A percentile compares a stretch with the other conserved stretches of the same genome.
phyloP scores from a whole-genome alignment of 2,888 invertebrate genomes.

The Branchipolynoe longqiensis region DNA sequence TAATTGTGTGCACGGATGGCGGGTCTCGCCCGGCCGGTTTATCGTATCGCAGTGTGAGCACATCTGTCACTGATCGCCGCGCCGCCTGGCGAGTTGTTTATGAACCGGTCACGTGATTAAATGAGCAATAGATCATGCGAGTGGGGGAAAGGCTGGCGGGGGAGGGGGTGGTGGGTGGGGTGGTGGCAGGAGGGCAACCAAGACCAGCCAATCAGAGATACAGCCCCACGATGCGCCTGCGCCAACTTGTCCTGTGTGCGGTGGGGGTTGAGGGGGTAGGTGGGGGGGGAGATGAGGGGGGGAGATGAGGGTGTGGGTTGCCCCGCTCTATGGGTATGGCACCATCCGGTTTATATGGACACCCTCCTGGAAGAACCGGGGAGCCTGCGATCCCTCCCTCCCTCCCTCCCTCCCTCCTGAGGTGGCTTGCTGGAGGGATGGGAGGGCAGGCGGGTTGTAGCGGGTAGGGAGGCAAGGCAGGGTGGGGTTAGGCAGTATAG shows the following conservation, averaged over 20 bases:
- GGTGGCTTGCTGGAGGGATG: too few relatives aligned
- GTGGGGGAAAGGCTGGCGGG: constrained; percentile 11
- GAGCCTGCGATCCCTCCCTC: too few relatives aligned
- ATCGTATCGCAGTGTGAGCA: constrained; percentile 37
- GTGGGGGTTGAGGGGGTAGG: neutral
- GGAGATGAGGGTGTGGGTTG: neutral
- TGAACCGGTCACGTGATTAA: constrained; percentile 48
- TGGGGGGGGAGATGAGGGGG: neutral
- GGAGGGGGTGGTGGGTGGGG: too few relatives aligned
- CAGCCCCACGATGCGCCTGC: constrained; percentile 21
- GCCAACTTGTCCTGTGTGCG: neutral
- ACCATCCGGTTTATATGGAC: too few relatives aligned
- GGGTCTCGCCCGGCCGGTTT: neutral
- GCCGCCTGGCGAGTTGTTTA: constrained; percentile 12
- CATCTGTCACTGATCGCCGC: constrained; percentile 44
- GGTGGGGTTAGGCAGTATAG: too few relatives aligned
- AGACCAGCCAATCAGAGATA: constrained; percentile 47
- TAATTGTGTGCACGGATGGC: constrained; percentile 43
- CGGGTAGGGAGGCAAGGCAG: too few relatives aligned
- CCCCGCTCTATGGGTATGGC: too few relatives aligned
- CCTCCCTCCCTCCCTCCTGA: too few relatives aligned
- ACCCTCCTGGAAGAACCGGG: too few relatives aligned
- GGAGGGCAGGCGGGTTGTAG: too few relatives aligned
- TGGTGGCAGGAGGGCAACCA: too few relatives aligned
- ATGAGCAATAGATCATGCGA: constrained; percentile 45